phyloP scores from a whole-genome alignment of 2,888 invertebrate genomes.

The Erpobdella octoculata region DNA sequence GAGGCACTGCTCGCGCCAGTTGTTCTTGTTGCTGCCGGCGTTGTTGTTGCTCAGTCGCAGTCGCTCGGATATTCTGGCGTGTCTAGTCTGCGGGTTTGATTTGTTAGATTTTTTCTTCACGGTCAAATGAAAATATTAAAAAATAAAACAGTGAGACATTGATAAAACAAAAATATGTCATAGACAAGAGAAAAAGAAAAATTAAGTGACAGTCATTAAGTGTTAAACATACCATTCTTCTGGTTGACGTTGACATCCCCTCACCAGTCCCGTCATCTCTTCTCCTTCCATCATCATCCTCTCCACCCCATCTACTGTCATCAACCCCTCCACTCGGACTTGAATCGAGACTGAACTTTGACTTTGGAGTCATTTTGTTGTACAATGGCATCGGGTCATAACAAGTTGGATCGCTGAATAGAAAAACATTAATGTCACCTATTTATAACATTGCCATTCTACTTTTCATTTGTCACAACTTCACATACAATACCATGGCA shows the following conservation, averaged over 20 bases:
- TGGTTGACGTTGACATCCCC: background rate
- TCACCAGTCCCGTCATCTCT: background rate
- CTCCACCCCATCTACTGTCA: background rate
- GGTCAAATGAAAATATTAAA: background rate
- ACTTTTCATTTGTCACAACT: too few relatives aligned
- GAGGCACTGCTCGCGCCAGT: slow-evolving; percentile 59
- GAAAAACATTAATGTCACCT: background rate
- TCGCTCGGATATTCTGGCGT: slow-evolving; percentile 18
- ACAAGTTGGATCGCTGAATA: slow-evolving; percentile 59
- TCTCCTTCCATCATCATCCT: background rate
- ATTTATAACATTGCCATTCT: too few relatives aligned
- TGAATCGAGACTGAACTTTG: background rate
- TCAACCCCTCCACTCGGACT: background rate
- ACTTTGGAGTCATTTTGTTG: slow-evolving; percentile 44
- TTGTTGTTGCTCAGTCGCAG: background rate
- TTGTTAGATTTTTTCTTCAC: background rate
- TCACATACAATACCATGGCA: too few relatives aligned
- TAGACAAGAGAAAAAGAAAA: background rate
- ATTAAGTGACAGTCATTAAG: too few relatives aligned
- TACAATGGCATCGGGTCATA: slow-evolving; percentile 73
- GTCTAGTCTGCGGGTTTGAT: slow-evolving; percentile 22
- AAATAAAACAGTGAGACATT: background rate
- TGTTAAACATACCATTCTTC: background rate
- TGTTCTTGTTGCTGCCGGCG: slow-evolving; percentile 28
- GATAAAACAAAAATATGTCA: background rate